Conservation (phyloP, 2,113 vertebrate genomes). For the Craseonycteris thonglongyai region DNA sequence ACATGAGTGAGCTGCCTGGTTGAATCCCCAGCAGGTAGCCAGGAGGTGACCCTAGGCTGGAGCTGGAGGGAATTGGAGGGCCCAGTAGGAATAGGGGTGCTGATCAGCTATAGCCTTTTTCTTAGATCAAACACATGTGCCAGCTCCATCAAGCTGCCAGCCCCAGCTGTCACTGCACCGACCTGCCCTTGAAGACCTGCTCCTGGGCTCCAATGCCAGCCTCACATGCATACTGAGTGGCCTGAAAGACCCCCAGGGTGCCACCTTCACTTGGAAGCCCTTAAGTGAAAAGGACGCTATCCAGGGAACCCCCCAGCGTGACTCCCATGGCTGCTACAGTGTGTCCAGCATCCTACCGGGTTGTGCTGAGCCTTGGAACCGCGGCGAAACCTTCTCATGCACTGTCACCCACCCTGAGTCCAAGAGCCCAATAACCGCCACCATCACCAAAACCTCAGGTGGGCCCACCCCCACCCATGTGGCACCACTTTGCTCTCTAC, state of each 20-base stretch:
- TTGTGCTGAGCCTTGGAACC: constrained; percentile 9
- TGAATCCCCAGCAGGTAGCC: fast-evolving
- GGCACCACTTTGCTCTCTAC: fast-evolving
- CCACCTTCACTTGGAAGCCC: background rate
- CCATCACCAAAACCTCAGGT: background rate
- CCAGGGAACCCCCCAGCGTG: fast-evolving
- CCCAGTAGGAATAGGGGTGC: fast-evolving
- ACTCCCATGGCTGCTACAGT: background rate
- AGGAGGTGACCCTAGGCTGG: fast-evolving
- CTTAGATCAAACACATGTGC: fast-evolving
- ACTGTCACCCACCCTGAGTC: background rate
- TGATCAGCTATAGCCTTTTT: background rate
- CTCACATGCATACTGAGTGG: constrained; percentile 54
- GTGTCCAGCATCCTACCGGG: constrained; percentile 48
- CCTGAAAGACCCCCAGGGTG: fast-evolving
- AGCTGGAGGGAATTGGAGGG: no score
- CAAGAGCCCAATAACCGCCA: fast-evolving
- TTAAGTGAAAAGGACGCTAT: fast-evolving
- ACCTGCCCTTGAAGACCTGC: constrained; percentile 37
- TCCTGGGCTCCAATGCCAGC: constrained; percentile 36
- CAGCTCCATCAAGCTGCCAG: fast-evolving
- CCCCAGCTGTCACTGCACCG: background rate
- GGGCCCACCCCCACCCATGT: fast-evolving
- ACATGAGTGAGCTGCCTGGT: background rate
- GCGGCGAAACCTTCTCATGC: background rate